Base-by-base conservation (phyloP, 2,797 vertebrate genomes). In the Gymnocypris eckloni region DNA sequence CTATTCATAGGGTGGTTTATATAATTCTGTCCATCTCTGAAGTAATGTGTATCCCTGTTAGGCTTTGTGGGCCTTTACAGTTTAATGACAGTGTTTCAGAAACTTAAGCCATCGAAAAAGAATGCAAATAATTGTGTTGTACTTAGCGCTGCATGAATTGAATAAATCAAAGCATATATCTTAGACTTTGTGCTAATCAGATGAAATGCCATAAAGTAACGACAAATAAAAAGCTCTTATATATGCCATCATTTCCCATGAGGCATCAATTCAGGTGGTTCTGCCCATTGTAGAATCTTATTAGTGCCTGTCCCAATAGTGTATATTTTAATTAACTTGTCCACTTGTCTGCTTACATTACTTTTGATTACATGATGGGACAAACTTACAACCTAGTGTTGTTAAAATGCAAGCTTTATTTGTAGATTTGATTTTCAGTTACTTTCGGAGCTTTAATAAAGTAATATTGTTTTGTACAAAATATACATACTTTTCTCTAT, bases 1-100 rank as follows among this genome's bases (percentile, higher is more conserved):
- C 93, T 94, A 94, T 95, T 95, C 93, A 93, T 48, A 79, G 39
- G 73, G 48, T 78, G 45, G 45, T 84, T 84, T 54, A 77, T 69
- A 54, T 67, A 41, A 66, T 48, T 83, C 8, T 64, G 70, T 50
- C 20, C n/a, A 1, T 73, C 50, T 71, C 22, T 0, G 66, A 70
- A 45, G 33, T 70, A 50, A 70, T 4, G 48, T 54, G 67, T 59
- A n/a, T 59, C 37, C 0, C n/a, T 41, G 5, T 67, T 79, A 48
- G 48, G 7, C 66, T 50, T 54, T 22, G 12, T 43, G 50, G 66
- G 22, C 48, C 48, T 25, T 61, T 71, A 70, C 66, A 70, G 48
- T 71, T 81, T 69, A 52, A 69, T 39, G 8, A 69, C 37, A 12
- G 6, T 5, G 20, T 69, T 64, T 52, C 18, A 52, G 48, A 13